Evolutionary conservation across 2,113 vertebrate genomes (phyloP).

Genomic region (Benitochromis conjunctus): DNA sequence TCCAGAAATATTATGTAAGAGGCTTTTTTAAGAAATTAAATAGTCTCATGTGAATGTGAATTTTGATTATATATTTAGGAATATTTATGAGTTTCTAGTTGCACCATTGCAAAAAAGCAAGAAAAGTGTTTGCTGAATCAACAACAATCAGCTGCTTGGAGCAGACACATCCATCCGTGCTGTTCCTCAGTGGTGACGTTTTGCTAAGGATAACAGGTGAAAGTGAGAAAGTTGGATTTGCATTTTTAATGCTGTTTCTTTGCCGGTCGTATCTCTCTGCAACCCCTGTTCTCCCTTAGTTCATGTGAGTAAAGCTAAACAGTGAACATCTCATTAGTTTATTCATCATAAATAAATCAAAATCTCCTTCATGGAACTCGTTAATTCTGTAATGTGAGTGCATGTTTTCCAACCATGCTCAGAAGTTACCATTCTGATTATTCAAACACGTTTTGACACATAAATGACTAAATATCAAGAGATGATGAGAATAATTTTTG

Average conservation of each 20-base stretch:
- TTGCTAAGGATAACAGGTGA: neutral
- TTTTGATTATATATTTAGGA: neutral
- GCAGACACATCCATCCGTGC: rapidly evolving
- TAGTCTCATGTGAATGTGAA: neutral
- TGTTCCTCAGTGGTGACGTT: neutral
- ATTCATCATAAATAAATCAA: neutral
- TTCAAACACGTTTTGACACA: neutral
- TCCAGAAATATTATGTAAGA: neutral
- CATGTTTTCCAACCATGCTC: neutral
- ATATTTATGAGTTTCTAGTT: neutral
- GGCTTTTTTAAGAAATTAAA: neutral
- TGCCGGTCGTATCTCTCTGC: neutral
- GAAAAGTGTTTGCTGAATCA: rapidly evolving
- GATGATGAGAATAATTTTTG: neutral
- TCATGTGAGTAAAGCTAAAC: neutral
- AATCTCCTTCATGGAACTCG: neutral
- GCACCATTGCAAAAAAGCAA: neutral
- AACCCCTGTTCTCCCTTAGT: neutral
- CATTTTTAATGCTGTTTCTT: neutral
- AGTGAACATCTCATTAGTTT: neutral
- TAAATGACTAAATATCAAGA: neutral
- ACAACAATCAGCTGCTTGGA: neutral
- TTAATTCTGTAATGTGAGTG: neutral
- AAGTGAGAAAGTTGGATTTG: neutral
- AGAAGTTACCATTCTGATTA: neutral